Percentiles rank a stretch among this genome's conserved stretches.
These are phyloP conservation scores for Urocolius indicus DNA, from an alignment of 2,113 vertebrate species.

Conservation along the genomic window DNA sequence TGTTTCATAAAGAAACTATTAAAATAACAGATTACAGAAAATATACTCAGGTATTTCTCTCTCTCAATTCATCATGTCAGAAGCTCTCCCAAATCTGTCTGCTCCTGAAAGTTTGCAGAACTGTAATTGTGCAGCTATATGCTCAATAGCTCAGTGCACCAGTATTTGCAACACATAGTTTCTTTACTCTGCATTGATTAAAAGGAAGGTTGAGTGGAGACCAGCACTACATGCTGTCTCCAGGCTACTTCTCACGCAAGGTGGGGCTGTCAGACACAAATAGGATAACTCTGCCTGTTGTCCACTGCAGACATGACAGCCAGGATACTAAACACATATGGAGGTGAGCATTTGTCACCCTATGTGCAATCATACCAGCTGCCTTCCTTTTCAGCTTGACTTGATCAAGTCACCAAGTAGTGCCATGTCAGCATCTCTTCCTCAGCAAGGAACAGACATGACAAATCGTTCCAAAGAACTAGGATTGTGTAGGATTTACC, in stretches of 20 bases:
- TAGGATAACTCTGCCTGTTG: not conserved
- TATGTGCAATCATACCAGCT: not conserved
- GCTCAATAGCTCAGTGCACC: not conserved
- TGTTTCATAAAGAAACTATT: not conserved
- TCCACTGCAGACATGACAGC: not conserved
- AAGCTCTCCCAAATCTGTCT: not conserved
- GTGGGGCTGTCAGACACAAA: not conserved
- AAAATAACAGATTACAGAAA: not conserved
- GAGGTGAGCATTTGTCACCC: not conserved
- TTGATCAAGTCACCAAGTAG: not conserved
- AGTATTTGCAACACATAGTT: rapidly evolving
- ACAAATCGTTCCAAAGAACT: not conserved
- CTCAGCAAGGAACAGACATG: not conserved
- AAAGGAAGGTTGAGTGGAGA: not conserved
- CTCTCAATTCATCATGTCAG: not conserved
- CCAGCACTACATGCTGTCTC: not conserved
- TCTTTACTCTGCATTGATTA: not conserved
- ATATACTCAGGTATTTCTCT: not conserved
- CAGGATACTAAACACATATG: not conserved
- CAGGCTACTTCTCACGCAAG: not conserved
- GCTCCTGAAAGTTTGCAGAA: not conserved
- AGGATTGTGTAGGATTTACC: not conserved
- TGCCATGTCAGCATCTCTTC: not conserved
- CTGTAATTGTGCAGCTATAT: not conserved
- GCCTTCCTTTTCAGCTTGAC: not conserved